Conservation (phyloP, 2,113 vertebrate genomes). For the Perca schrenkii region DNA sequence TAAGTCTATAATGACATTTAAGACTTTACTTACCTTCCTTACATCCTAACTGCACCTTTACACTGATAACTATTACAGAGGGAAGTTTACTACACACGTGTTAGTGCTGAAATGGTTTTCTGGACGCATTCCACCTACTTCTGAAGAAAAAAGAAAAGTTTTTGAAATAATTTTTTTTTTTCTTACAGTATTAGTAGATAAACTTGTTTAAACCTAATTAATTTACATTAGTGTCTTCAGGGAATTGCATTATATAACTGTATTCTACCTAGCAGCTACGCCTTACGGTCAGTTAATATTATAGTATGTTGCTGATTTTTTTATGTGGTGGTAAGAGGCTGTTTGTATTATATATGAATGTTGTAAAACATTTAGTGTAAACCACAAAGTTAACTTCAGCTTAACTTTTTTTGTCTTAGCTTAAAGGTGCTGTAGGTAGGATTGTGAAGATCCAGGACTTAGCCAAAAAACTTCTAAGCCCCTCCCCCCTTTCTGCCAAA, state of each 20-base stretch:
- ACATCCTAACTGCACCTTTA: not conserved
- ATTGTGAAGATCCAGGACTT: too few species aligned
- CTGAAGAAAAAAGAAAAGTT: not conserved
- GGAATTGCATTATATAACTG: conserved; percentile 42
- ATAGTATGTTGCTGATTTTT: not conserved
- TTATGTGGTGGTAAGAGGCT: conserved; percentile 8
- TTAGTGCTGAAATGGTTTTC: not conserved
- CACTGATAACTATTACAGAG: not conserved
- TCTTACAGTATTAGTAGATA: conserved; percentile 3
- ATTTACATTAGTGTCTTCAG: conserved; percentile 50
- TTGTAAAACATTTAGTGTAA: conserved; percentile 17
- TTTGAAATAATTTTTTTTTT: not conserved
- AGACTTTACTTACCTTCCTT: not conserved
- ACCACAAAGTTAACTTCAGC: not conserved
- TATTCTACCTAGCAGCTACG: conserved; percentile 29
- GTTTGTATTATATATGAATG: conserved; percentile 43
- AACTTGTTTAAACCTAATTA: conserved; percentile 1
- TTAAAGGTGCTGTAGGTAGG: too few species aligned
- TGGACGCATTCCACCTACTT: not conserved
- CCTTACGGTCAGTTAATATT: conserved; percentile 42
- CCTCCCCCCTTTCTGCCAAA: too few species aligned
- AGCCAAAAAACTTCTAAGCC: too few species aligned
- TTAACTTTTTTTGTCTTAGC: not conserved
- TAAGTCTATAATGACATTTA: not conserved
- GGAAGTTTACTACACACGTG: not conserved